Base-by-base conservation (phyloP, 2,113 vertebrate genomes). In the Carassius carassius region DNA sequence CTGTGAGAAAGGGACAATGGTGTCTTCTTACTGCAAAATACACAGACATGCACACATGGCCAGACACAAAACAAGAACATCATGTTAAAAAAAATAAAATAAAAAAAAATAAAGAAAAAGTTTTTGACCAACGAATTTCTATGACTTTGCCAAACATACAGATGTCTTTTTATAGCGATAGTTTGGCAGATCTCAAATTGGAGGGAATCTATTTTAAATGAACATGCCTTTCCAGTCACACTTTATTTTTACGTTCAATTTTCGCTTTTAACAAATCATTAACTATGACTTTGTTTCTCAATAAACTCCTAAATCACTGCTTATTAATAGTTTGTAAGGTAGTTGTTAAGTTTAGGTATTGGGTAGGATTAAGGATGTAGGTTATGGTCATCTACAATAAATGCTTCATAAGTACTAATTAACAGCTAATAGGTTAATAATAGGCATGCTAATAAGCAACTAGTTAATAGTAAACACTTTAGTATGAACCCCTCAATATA, bases 1-100 rank as follows among this genome's bases (percentile, higher is more conserved):
- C 83, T 85, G 86, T 78, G 65, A 85, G 81, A 62, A n/a, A 62
- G 78, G 69, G 65, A 83, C 67, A 78, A 79, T 58, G 49, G 84
- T 85, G 74, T 85, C 80, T 65, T 51, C 78, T 88, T 70, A 84
- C 76, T 44, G 60, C 69, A 76, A 25, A 74, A 72, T 8, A 60
- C 9, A 35, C 83, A 73, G 65, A 65, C 74, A 62, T 58, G 65
- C 37, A 81, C 51, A 65, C 56, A 81, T 70, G 44, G 70, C 23
- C 44, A 41, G 58, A 44, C 58, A 37, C 47, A 44, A 49, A 51
- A 65, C 11, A 16, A 54, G 19, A 54, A 74, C 65, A 82, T 35
- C 49, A 58, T 3, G 44, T 29, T 11, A 51, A 2, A 81, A 32
- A 65, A 23, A 69, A 37, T 21, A 49, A 0, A 19, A 9, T 23